Conservation (phyloP, 1,140 invertebrate genomes). For the Asobara japonica region DNA sequence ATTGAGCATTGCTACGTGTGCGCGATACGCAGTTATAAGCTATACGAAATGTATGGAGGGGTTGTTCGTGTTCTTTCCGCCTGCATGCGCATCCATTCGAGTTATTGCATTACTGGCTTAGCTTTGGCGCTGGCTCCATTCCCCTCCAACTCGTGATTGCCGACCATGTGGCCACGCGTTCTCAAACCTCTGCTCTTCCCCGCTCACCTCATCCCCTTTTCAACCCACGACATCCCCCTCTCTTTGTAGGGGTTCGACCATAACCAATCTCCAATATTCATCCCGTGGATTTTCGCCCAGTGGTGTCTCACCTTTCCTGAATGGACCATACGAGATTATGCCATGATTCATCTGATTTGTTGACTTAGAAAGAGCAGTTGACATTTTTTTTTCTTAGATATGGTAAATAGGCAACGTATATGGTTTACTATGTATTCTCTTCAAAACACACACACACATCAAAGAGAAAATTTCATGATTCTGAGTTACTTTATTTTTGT, state of each 20-base stretch:
- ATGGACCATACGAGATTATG: background rate
- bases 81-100: conserved; percentile 59
- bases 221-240: background rate
- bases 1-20: background rate
- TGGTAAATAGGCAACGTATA: too few species aligned
- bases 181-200: background rate
- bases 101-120: conserved; percentile 67
- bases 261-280: conserved; percentile 15
- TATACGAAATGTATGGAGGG: conserved; percentile 50
- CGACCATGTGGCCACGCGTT: conserved; percentile 5
- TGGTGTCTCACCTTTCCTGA: background rate
- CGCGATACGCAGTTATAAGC: conserved; percentile 41
- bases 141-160: conserved; percentile 32
- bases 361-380: too few species aligned
- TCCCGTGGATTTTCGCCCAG: background rate
- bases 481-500: too few species aligned
- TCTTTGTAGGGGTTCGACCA: background rate
- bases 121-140: conserved; percentile 54
- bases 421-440: too few species aligned
- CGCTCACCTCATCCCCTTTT: background rate
- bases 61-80: conserved; percentile 57
- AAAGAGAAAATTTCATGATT: too few species aligned
- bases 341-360: background rate
- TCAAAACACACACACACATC: too few species aligned
- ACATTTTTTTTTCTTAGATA: background rate